phyloP scores from a whole-genome alignment of 2,797 vertebrate species.

The Paedocypris micromegethes region DNA sequence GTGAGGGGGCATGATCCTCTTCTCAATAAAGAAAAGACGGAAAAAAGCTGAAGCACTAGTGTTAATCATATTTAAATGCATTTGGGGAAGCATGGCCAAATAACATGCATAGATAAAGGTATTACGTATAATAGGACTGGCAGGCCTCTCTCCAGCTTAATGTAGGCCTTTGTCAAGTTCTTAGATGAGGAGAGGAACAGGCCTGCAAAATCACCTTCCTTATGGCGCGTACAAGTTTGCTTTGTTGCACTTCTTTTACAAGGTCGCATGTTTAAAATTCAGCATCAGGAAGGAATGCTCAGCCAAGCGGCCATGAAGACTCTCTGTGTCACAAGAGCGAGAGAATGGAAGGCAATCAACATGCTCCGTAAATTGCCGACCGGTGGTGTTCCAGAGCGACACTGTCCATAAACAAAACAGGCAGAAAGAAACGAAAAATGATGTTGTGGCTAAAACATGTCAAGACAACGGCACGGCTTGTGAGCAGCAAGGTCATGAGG shows the following conservation, averaged over 20 bases:
- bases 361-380: constrained; percentile 46
- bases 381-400: constrained; percentile 38
- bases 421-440: constrained; percentile 40
- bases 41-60: constrained; percentile 35
- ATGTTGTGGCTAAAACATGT: constrained; percentile 41
- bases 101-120: constrained; percentile 58
- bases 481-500: constrained; percentile 36
- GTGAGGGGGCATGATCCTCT: constrained; percentile 28
- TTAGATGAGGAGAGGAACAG: constrained; percentile 55
- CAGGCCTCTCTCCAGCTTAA: constrained; percentile 64
- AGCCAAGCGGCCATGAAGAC: constrained; percentile 27
- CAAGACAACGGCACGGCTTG: constrained; percentile 20
- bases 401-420: constrained; percentile 47
- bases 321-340: constrained; percentile 38
- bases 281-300: constrained; percentile 36
- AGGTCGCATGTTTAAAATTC: constrained; percentile 43
- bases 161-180: constrained; percentile 60
- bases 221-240: constrained; percentile 45
- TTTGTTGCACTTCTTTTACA: constrained; percentile 44
- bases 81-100: constrained; percentile 59
- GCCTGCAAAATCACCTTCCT: constrained; percentile 40
- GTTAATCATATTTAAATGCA: constrained; percentile 61
- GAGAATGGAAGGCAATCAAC: constrained; percentile 47
- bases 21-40: constrained; percentile 21
- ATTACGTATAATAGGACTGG: constrained; percentile 60